Percentiles rank a stretch among this genome's conserved stretches.
phyloP scores from a whole-genome alignment of 2,888 invertebrate species.

The Seladonia tumulorum region DNA sequence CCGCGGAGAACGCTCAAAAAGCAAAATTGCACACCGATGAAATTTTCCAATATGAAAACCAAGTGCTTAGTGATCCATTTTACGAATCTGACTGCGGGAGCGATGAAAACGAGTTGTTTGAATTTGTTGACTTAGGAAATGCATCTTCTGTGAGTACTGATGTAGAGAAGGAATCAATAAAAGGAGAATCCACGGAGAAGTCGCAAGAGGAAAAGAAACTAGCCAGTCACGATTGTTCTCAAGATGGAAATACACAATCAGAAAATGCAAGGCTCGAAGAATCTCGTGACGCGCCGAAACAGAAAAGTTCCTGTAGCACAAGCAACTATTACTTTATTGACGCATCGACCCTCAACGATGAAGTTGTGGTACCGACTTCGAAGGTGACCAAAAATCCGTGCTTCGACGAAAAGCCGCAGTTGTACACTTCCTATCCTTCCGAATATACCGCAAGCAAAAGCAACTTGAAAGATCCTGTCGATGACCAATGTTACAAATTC shows the following conservation, averaged over 20 bases:
- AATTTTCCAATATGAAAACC: conserved; percentile 77
- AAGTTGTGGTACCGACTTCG: conserved; percentile 80
- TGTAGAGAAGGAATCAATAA: conserved; percentile 17
- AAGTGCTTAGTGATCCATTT: conserved; percentile 79
- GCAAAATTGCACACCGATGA: conserved; percentile 71
- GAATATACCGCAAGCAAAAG: conserved; percentile 61
- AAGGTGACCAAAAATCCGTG: conserved; percentile 47
- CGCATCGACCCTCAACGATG: conserved; percentile 90
- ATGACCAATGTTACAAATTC: conserved; percentile 68
- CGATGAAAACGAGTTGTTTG: conserved; percentile 75
- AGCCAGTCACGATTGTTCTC: conserved; percentile 22
- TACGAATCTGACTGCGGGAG: conserved; percentile 78
- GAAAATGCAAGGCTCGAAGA: conserved; percentile 45
- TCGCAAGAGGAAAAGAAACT: conserved; percentile 25
- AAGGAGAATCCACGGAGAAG: conserved; percentile 27
- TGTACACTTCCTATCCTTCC: conserved; percentile 48
- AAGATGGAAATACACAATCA: conserved; percentile 43
- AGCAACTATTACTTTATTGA: conserved; percentile 90
- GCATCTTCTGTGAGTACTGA: conserved; percentile 49
- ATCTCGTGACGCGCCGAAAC: conserved; percentile 60
- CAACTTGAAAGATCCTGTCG: conserved; percentile 50
- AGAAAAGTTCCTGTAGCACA: conserved; percentile 78
- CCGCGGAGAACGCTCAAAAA: conserved; percentile 63
- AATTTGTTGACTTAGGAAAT: conserved; percentile 72
- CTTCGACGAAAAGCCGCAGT: conserved; percentile 33